These are phyloP conservation scores for Sebastes wilsoni DNA, from an alignment of 2,797 vertebrate genomes.

Conservation along the genomic window DNA sequence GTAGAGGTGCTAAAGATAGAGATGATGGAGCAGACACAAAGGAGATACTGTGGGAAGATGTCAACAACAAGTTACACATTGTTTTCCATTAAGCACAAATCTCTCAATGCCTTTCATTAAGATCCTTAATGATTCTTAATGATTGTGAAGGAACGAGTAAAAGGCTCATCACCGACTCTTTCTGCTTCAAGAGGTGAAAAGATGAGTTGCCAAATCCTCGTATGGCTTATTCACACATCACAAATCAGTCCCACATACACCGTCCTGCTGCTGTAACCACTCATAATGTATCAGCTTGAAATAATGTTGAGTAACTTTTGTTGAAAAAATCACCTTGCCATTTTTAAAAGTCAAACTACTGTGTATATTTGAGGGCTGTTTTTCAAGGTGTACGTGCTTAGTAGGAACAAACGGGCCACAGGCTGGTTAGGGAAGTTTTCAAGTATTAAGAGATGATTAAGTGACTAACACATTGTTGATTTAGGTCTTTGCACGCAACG, in stretches of 20 bases:
- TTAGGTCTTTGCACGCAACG: not conserved
- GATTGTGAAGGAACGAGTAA: slow-evolving; percentile 5
- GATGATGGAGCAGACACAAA: slow-evolving; percentile 32
- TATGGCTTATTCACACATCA: not conserved
- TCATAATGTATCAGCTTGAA: accelerated
- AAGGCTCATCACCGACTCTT: slow-evolving; percentile 25
- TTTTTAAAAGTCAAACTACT: not conserved
- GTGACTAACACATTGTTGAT: not conserved
- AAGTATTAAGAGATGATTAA: not conserved
- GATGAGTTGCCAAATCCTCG: not conserved
- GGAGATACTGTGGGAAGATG: not conserved
- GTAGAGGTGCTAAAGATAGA: slow-evolving; percentile 56
- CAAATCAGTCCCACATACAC: not conserved
- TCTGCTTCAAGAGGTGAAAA: slow-evolving; percentile 18
- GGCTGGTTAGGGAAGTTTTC: not conserved
- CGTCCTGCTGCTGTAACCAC: not conserved
- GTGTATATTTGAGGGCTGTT: not conserved
- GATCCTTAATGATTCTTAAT: slow-evolving; percentile 29
- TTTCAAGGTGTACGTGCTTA: not conserved
- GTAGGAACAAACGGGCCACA: not conserved
- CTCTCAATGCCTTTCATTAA: slow-evolving; percentile 31
- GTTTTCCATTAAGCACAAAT: slow-evolving; percentile 26
- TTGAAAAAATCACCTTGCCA: not conserved
- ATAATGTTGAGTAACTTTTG: not conserved
- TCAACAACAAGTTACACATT: slow-evolving; percentile 4